Base-by-base conservation (phyloP, 2,113 vertebrate species). In the Leptosomus discolor region DNA sequence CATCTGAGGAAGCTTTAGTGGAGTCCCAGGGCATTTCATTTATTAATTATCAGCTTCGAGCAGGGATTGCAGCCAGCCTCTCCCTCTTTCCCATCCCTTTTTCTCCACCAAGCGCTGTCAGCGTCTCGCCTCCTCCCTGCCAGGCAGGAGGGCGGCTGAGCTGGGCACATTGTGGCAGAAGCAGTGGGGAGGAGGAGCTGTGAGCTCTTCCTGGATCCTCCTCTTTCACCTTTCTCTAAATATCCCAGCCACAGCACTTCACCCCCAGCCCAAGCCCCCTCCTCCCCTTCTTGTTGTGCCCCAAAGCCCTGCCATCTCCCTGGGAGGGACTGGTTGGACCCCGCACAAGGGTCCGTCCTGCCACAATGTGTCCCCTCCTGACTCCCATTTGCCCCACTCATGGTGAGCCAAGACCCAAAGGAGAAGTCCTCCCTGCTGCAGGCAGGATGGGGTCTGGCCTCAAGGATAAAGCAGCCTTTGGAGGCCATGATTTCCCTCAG, bases 41-140 rank as follows among this genome's bases (percentile, higher is more conserved):
- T 99, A 99, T 99, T 99, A 99, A 99, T 99, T 99, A 99, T 98
- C 98, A 95, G 97, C 97, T 98, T 97, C 36, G 88, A 98, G 97
- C 30, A 27, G 86, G 97, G 95, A 93, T 94, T 95, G 94, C 95
- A 97, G 91, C 85, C 82, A 54, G 67, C 80, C 51, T 93, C 82
- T 96, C 91, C 92, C 90, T 61, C 88, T 86, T 83, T 45, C 90
- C 84, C 77, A 91, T 95, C 36, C 60, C 84, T 84, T 79, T 77
- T 88, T 64, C 92, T 96, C 58, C 12, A 39, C 89, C 32, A 53
- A 94, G 92, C 32, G 64, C 94, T 98, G 98, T 98, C 98, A 98
- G 96, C 32, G 43, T 85, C 46, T 76, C 24, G 41, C 78, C 88
- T 95, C 82, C 93, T 94, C 96, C 89, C 69, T 97, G 97, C 97